Evolutionary conservation across 2,113 vertebrate species (phyloP).

Genomic region (Lophochroa leadbeateri): DNA sequence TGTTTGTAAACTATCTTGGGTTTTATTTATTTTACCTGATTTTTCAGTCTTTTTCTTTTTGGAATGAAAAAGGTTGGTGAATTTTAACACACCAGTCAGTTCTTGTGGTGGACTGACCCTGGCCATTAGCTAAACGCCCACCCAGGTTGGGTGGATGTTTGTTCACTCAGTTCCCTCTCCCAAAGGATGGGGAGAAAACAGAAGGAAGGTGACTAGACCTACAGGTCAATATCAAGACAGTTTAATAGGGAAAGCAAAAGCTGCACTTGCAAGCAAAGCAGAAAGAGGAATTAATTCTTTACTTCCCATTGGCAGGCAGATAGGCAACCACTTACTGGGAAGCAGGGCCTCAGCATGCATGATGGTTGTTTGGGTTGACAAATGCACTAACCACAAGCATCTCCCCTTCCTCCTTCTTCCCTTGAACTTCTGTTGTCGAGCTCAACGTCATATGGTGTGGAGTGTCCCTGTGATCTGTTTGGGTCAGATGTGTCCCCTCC

Average conservation of each 20-base stretch:
- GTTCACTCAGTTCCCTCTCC: not conserved
- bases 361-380: not conserved
- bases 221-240: not conserved
- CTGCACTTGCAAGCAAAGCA: not conserved
- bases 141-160: not conserved
- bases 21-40: not conserved
- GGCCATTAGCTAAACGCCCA: not conserved
- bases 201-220: not conserved
- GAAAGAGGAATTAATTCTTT: slow-evolving; percentile 26
- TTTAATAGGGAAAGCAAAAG: slow-evolving; percentile 14
- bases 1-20: not conserved
- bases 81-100: not conserved
- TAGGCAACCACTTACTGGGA: not conserved
- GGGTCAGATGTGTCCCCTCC: not conserved
- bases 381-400: not conserved
- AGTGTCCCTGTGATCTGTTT: not conserved
- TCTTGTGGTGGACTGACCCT: not conserved
- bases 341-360: rapidly evolving
- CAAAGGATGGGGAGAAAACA: not conserved
- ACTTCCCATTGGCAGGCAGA: not conserved
- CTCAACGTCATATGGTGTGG: not conserved
- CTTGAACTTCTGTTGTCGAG: not conserved
- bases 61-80: not conserved
- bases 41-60: not conserved
- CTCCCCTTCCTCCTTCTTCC: not conserved